Percentiles rank a stretch among this genome's conserved stretches.
Evolutionary conservation across 92 coral and sea anemone genomes (phyloP).

Genomic region (Actinernus sp.): DNA sequence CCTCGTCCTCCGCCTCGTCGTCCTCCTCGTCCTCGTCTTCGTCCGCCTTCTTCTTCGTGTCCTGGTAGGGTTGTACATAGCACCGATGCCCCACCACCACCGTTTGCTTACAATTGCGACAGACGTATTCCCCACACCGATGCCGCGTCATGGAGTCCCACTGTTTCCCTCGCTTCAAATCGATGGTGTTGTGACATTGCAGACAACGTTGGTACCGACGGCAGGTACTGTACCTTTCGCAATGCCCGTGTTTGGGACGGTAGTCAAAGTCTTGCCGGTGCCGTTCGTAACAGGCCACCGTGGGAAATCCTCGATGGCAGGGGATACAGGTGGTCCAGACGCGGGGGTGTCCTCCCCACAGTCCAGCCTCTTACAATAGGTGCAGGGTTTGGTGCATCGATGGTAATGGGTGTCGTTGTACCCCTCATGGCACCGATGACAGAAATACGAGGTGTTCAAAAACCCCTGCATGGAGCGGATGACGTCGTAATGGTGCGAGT

Average conservation of each 20-base stretch:
- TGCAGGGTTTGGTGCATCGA: neutral
- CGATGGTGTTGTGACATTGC: no score
- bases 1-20: neutral
- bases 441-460: neutral
- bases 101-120: neutral
- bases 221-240: no score
- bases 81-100: neutral
- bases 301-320: neutral
- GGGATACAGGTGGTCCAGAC: neutral
- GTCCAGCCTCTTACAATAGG: neutral
- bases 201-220: no score
- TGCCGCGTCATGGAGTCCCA: neutral
- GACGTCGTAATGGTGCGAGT: no score
- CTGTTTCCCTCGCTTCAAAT: no score
- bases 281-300: neutral
- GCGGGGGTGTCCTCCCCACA: neutral
- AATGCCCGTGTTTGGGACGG: no score
- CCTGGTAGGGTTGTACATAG: neutral
- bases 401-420: neutral
- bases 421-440: neutral
- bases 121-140: neutral
- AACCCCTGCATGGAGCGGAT: no score
- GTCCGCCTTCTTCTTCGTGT: slow-evolving; percentile 1
- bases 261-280: no score
- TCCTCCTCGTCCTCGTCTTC: slow-evolving; percentile 7